Percentiles rank a stretch among this genome's conserved stretches.
Conservation (phyloP, 2,113 vertebrate genomes). For the Diphyllodes magnificus region DNA sequence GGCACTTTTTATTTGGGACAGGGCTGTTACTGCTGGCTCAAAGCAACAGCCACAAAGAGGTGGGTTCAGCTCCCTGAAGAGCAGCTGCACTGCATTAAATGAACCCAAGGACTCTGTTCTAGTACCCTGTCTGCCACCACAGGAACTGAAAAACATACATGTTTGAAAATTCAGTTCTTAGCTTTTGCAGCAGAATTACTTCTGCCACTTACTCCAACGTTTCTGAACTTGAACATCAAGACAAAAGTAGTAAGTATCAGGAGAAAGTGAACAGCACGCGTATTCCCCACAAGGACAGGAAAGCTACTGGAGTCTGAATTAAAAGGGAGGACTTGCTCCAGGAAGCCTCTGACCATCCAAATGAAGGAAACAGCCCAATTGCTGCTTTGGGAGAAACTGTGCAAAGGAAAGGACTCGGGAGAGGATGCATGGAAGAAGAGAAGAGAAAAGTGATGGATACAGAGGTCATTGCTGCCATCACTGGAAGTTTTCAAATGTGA, state of each 20-base stretch:
- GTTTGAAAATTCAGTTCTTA: background rate
- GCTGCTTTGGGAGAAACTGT: background rate
- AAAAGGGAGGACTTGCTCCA: background rate
- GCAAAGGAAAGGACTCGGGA: background rate
- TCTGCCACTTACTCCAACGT: background rate
- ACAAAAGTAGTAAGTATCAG: background rate
- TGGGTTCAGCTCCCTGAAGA: background rate
- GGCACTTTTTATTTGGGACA: background rate
- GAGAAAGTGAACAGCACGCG: background rate
- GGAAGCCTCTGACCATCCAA: background rate
- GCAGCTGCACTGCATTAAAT: background rate
- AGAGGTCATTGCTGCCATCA: background rate
- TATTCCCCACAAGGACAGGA: background rate
- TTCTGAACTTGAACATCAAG: background rate
- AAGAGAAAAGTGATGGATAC: background rate
- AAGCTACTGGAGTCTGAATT: background rate
- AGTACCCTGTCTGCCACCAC: background rate
- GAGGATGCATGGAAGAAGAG: background rate
- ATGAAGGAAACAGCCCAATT: rapidly evolving
- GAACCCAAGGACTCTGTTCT: background rate
- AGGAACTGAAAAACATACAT: background rate
- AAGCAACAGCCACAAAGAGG: background rate
- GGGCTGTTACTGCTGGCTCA: background rate
- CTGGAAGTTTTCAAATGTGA: background rate
- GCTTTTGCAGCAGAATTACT: background rate